Base-by-base conservation (phyloP, 2,888 invertebrate genomes). In the Meandrusa payeni region DNA sequence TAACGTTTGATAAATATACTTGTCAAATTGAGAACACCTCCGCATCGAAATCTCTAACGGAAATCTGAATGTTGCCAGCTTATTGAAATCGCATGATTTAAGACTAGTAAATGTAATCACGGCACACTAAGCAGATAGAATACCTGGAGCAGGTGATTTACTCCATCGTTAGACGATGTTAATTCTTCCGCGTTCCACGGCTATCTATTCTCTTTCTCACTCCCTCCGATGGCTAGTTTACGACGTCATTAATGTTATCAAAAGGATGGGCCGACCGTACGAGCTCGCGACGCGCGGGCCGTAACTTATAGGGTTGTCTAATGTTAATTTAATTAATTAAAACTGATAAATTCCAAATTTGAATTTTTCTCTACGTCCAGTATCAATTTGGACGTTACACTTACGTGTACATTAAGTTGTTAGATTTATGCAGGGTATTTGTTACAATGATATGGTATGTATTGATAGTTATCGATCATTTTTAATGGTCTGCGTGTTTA, bases 241-340 rank as follows among this genome's bases (percentile, higher is more conserved):
- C 78, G 80, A 74, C 75, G 78, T 80, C 83, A 80, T 85, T 85
- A 82, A 69, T 63, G 73, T 70, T 83, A 82, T 83, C 83, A 74
- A 59, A 50, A 54, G 53, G 57, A 51, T 38, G 39, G 45, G 40
- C 63, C 67, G 61, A 58, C 57, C 55, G 51, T 64, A 59, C 65
- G 53, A 69, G 62, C 54, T 63, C 57, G 61, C 61, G 48, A 54
- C 63, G 63, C 54, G 54, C 57, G 55, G 55, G 53, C 11, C 60
- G 55, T 55, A 55, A 57, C 56, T 51, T 56, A 50, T 27, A 43
- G 38, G 36, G 46, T 24, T 40, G 37, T 17, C 34, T 46, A 41
- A 46, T 19, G 32, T 38, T 15, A 23, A 5, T 26, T 34, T 34
- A 20, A 13, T 23, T 23, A 20, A 13, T 23, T 23, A 29, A 29